A percentile compares a stretch with the other conserved stretches of the same genome.
Evolutionary conservation across 2,797 vertebrate species (phyloP).

Genomic region (Etheostoma perlongum): DNA sequence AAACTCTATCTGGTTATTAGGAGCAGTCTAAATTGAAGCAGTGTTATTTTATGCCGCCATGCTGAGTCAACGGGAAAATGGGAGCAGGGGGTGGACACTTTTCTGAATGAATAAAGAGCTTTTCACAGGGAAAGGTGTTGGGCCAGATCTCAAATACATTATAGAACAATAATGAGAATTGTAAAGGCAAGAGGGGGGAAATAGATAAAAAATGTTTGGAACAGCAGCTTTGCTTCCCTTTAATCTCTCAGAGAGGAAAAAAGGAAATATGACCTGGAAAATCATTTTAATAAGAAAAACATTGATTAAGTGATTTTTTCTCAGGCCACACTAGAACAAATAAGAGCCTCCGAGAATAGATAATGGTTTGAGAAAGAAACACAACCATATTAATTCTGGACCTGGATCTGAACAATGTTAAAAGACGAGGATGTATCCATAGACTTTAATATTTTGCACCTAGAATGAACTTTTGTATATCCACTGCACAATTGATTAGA

Average conservation of each 20-base stretch:
- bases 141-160: conserved; percentile 75
- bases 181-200: conserved; percentile 52
- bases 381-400: conserved; percentile 3
- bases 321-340: conserved; percentile 30
- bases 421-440: not conserved
- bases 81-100: conserved; percentile 62
- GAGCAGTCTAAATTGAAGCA: conserved; percentile 81
- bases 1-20: conserved; percentile 82
- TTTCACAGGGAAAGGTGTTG: conserved; percentile 66
- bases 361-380: conserved; percentile 24
- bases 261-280: conserved; percentile 65
- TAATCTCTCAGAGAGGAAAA: conserved; percentile 64
- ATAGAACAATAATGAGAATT: conserved; percentile 81
- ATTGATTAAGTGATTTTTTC: conserved; percentile 58
- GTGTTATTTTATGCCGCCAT: conserved; percentile 79
- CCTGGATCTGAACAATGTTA: not conserved
- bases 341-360: conserved; percentile 24
- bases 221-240: conserved; percentile 70
- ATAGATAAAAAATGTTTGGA: conserved; percentile 76
- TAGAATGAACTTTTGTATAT: not conserved
- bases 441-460: conserved; percentile 12
- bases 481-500: not conserved
- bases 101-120: conserved; percentile 82
- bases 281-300: conserved; percentile 49
- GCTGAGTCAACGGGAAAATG: conserved; percentile 83